Base-by-base conservation (phyloP, 2,888 invertebrate genomes). In the Limnephilus marmoratus region DNA sequence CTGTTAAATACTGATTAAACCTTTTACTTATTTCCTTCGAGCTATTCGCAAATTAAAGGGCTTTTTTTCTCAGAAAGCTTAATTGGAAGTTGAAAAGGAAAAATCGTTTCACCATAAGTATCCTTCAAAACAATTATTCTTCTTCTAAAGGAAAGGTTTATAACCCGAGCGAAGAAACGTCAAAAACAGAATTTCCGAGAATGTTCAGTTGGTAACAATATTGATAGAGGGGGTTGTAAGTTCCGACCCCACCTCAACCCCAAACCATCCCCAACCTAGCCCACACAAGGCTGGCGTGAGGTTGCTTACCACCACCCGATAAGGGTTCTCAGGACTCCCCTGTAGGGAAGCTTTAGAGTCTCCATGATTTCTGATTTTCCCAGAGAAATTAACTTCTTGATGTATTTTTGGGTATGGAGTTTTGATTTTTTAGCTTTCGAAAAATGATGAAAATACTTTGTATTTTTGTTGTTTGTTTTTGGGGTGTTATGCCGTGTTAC, bases 181-280 rank as follows among this genome's bases (percentile, higher is more conserved):
- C 92, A 89, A 85, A 92, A 90, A 83, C 92, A 90, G 90, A 88
- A 92, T 86, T 92, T 89, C 90, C 90, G 92, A 91, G 93, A 91
- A 85, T 89, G 91, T 83, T 91, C 92, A 91, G 91, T 93, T 91
- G 85, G 91, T 86, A 91, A 92, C 93, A 87, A 87, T 90, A 88
- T 93, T 93, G 90, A 92, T 91, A 92, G 90, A 91, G 45, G 90
- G 86, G 90, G 90, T 49, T 81, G 81, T 5, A 85, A 37, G 90
- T 81, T 86, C 68, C 81, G 86, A 81, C 91, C 91, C n/a, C 87
- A 81, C 41, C 91, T 86, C 81, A 86, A 37, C 53, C 34, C 85
- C 53, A 68, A 85, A 34, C 91, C 81, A 91, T 80, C 87, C 91
- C n/a, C 91, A 86, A 81, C 91, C 91, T 87, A 86, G 86, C 83